Conservation (phyloP, 1,140 invertebrate species). For the Contarinia nasturtii region DNA sequence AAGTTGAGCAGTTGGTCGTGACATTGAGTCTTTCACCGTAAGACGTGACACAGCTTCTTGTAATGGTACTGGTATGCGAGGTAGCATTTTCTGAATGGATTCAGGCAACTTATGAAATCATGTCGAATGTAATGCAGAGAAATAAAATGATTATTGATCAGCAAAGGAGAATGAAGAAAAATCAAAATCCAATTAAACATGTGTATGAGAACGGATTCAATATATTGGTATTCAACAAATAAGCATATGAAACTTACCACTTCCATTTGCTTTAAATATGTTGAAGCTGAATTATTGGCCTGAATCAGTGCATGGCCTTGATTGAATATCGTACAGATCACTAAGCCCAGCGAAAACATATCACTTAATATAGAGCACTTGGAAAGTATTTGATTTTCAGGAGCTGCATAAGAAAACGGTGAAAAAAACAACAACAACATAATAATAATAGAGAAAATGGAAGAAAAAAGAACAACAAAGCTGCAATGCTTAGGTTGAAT, state of each 20-base stretch:
- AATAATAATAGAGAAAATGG: too few species aligned
- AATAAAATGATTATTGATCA: too few species aligned
- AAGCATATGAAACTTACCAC: constrained; percentile 39
- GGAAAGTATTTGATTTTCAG: constrained; percentile 71
- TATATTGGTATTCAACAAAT: background rate
- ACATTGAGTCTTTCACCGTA: constrained; percentile 56
- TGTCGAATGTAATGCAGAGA: too few species aligned
- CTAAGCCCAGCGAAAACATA: constrained; percentile 89
- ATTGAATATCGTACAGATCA: constrained; percentile 83
- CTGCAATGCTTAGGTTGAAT: too few species aligned
- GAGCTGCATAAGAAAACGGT: constrained; percentile 35
- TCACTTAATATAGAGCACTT: constrained; percentile 72
- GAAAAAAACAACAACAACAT: too few species aligned
- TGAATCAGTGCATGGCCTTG: constrained; percentile 68
- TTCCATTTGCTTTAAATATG: constrained; percentile 80
- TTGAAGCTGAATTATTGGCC: constrained; percentile 68
- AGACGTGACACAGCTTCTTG: constrained; percentile 75
- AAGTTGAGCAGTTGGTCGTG: constrained; percentile 70
- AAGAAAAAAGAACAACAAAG: too few species aligned
- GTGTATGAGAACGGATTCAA: too few species aligned
- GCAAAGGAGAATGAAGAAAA: too few species aligned
- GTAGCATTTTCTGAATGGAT: constrained; percentile 54
- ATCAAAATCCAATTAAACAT: too few species aligned
- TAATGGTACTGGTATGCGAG: constrained; percentile 57
- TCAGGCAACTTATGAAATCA: constrained; percentile 37